Evolutionary conservation across 2,888 invertebrate genomes (phyloP).

Genomic region (Plagodis dolabraria): DNA sequence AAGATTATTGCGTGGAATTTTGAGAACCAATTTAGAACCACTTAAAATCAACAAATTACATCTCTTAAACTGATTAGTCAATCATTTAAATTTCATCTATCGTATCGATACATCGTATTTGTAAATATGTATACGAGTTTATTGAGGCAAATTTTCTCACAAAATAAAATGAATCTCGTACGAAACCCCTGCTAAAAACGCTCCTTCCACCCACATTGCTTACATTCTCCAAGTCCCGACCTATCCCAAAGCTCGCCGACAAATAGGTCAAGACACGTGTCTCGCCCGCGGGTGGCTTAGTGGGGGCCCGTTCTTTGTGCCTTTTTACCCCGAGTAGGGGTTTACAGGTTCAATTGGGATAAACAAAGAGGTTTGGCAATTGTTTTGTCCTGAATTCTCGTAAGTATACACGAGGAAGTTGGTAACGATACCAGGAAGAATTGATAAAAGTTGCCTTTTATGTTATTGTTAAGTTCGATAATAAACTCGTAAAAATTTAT

Average conservation of each 20-base stretch:
- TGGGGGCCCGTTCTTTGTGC: constrained; percentile 30
- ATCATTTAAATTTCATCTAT: too few species aligned
- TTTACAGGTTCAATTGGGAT: background rate
- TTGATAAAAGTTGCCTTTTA: too few species aligned
- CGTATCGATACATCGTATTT: too few species aligned
- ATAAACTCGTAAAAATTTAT: too few species aligned
- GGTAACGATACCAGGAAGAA: too few species aligned
- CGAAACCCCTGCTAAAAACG: constrained; percentile 17
- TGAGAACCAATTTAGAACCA: too few species aligned
- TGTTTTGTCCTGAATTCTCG: background rate
- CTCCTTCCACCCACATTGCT: constrained; percentile 18
- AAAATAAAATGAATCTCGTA: constrained; percentile 1
- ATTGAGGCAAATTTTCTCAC: background rate
- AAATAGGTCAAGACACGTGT: constrained; percentile 48
- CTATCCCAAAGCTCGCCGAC: constrained; percentile 44
- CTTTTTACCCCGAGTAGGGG: constrained; percentile 12
- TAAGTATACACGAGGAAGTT: too few species aligned
- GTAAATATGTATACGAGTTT: too few species aligned
- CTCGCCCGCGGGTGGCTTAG: constrained; percentile 30
- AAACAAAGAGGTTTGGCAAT: constrained; percentile 5
- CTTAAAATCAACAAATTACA: too few species aligned
- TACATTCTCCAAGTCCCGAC: constrained; percentile 36
- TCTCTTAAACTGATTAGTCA: too few species aligned
- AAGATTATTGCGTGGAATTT: too few species aligned
- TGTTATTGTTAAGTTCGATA: too few species aligned